Evolutionary conservation across 2,797 vertebrate species (phyloP), one percentile per base, ranked within the genome.

Genomic region (Gallirallus australis): DNA sequence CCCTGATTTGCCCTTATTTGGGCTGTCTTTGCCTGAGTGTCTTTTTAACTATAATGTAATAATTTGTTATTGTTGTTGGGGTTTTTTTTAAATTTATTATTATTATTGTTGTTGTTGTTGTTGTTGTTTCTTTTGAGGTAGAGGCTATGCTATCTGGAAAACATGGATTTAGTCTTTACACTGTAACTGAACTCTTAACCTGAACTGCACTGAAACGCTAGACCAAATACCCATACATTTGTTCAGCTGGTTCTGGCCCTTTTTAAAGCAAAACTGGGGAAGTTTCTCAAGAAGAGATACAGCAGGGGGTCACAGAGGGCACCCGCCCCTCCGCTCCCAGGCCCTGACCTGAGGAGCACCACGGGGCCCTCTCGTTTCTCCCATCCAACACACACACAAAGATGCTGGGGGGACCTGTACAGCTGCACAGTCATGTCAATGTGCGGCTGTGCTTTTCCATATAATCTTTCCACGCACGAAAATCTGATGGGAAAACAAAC

Each of bases 161-260:
- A 64, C 6, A 12, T 6, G 7, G 75, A 27, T 72, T 85, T 87
- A 65, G 68, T n/a, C 61, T 72, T 75, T 64, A 42, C 66, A 65
- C 84, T 81, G 65, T 63, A 86, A 60, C 69, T 96, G 94, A 97
- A 95, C 94, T 96, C 91, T 96, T 96, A 93, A 95, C 91, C 96
- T 82, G 85, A 69, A 61, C 45, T 40, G 61, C 94, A 63, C 0
- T 50, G 94, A 94, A 91, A 94, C 2, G 31, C 81, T 91, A 93
- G 79, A 80, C 84, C 87, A 92, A 90, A 86, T 45, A 88, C 61
- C 86, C 87, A 25, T 69, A 15, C 72, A 96, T 97, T 97, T 97
- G 87, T 96, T 97, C 96, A 96, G 96, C 96, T 97, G 96, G 95
- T 65, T 65, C 54, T 76, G 79, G 50, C 79, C 85, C 77, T 92